Evolutionary conservation across 2,113 vertebrate genomes (phyloP), one percentile per base, ranked within the genome.

Genomic region (Electrona antarctica): DNA sequence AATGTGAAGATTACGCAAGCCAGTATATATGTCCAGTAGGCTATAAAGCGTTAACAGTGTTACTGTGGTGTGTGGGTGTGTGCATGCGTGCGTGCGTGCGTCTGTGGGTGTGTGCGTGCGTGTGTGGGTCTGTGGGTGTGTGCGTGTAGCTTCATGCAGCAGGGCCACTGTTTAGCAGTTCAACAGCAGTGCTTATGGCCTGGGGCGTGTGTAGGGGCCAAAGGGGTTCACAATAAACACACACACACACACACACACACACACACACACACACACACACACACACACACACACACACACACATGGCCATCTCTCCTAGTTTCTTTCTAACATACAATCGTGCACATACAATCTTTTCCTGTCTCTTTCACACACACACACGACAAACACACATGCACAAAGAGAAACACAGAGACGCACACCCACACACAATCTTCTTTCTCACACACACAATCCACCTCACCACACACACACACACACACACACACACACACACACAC

Each of bases 141-240:
- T 75, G 74, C 2, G 29, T 78, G 67, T 73, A 85, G 88, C 87
- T 83, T 78, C 81, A 84, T 47, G 76, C 85, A 76, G 76, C 80
- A 78, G 80, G 80, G 87, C 83, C 83, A 88, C 86, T 91, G 82
- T 92, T 93, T 87, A 89, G 82, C 89, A 89, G 85, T 89, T 91
- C 83, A 90, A 88, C 86, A 90, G 81, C 73, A 79, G 81, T 84
- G 84, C 82, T 81, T 85, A 82, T 79, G 85, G 89, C 89, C 89
- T 75, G 81, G 79, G 88, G 89, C 82, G 13, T 80, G 86, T 79
- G 71, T 77, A 89, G 80, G 80, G 88, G 85, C 87, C 85, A 89
- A 87, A 87, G 82, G 81, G 83, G 87, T 86, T 85, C 82, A 87
- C 84, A 88, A 90, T 86, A 89, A 85, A 82, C 65, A 82, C 75